phyloP scores from a whole-genome alignment of 2,888 invertebrate genomes.

The Mythimna lalbum region DNA sequence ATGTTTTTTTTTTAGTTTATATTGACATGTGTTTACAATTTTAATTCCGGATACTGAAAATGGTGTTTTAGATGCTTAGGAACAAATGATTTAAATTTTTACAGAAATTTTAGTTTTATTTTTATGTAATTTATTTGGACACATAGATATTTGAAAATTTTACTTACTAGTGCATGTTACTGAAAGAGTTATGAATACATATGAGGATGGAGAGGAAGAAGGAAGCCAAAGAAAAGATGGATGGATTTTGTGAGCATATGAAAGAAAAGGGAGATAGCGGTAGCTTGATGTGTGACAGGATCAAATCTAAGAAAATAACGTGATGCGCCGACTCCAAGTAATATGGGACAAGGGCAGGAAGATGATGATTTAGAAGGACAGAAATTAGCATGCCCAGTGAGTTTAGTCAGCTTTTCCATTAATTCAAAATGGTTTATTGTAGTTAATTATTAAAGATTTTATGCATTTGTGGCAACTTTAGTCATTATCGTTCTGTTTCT shows the following conservation, averaged over 20 bases:
- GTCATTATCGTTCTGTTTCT: not conserved
- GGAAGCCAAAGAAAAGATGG: no score
- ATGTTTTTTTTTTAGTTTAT: constrained; percentile 11
- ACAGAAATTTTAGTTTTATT: not conserved
- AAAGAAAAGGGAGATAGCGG: no score
- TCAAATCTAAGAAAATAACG: no score
- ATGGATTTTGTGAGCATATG: no score
- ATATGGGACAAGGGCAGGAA: no score
- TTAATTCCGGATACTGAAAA: not conserved
- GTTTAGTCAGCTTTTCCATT: no score
- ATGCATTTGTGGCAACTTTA: not conserved
- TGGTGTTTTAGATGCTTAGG: not conserved
- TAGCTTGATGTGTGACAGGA: no score
- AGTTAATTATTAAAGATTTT: not conserved
- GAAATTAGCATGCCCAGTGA: not conserved
- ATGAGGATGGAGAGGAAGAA: no score
- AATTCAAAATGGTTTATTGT: no score
- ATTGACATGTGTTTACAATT: not conserved
- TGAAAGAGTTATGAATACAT: no score
- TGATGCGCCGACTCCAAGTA: no score
- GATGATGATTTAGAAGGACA: not conserved
- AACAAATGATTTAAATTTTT: not conserved
- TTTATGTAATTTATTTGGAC: not conserved
- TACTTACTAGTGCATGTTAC: not conserved
- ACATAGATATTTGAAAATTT: not conserved